A percentile compares a stretch with the other conserved stretches of the same genome.
Conservation (phyloP, 1,140 invertebrate genomes). For the Lithobius niger region DNA sequence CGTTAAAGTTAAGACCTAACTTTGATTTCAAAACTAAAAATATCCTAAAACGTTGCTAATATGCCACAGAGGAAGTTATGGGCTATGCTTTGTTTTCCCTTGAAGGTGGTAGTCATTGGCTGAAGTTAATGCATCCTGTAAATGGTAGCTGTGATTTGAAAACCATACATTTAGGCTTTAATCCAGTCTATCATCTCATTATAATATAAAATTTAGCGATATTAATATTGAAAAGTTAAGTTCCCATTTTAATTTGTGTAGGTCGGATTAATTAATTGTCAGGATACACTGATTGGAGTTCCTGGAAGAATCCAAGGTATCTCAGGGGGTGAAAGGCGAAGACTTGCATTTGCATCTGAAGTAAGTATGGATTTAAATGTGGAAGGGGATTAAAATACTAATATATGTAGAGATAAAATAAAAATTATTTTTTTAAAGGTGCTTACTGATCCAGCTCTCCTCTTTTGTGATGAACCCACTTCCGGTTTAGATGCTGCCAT, state of each 20-base stretch:
- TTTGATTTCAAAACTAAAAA: too few species aligned
- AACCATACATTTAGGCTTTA: neutral
- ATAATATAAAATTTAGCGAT: neutral
- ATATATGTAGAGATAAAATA: neutral
- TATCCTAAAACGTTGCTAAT: too few species aligned
- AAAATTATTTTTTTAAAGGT: slow-evolving; percentile 41
- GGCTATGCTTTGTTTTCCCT: neutral
- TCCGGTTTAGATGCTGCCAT: slow-evolving; percentile 84
- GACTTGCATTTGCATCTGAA: slow-evolving; percentile 90
- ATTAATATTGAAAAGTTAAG: neutral
- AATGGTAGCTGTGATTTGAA: neutral
- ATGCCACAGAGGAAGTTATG: too few species aligned
- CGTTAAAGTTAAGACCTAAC: too few species aligned
- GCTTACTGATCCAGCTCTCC: slow-evolving; percentile 80
- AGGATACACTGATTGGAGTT: slow-evolving; percentile 66
- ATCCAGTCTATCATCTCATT: neutral
- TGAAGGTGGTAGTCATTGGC: neutral
- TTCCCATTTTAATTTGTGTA: slow-evolving; percentile 30
- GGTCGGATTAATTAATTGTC: slow-evolving; percentile 47
- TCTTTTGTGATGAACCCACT: slow-evolving; percentile 97
- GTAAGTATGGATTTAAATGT: slow-evolving; percentile 34
- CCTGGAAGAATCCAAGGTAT: slow-evolving; percentile 77
- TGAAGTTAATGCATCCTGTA: neutral
- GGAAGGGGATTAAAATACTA: neutral
- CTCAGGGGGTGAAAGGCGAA: slow-evolving; percentile 88